Evolutionary conservation across 2,797 vertebrate species (phyloP).

Genomic region (Scomberomorus guttatus): DNA sequence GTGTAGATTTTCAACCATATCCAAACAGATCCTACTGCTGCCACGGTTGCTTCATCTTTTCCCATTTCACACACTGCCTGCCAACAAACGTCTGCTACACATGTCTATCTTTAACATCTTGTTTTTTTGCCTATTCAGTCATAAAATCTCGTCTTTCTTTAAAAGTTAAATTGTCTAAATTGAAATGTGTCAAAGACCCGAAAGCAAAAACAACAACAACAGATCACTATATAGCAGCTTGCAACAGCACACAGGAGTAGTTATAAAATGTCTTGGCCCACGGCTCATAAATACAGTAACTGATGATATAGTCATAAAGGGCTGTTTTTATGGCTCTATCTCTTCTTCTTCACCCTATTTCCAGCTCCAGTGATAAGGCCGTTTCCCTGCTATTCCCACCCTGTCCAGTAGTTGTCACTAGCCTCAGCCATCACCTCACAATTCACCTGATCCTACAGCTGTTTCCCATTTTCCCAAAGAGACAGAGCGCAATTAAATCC

Average conservation of each 20-base stretch:
- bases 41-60: constrained; percentile 3
- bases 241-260: background rate
- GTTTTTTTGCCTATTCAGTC: constrained; percentile 24
- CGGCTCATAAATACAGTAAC: background rate
- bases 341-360: background rate
- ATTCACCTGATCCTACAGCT: background rate
- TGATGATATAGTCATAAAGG: background rate
- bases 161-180: constrained; percentile 6
- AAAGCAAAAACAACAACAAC: background rate
- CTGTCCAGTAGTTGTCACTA: background rate
- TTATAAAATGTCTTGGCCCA: background rate
- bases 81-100: constrained; percentile 16
- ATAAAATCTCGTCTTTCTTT: background rate
- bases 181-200: constrained; percentile 7
- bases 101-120: background rate
- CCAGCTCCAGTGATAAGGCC: background rate
- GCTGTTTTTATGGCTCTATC: background rate
- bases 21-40: constrained; percentile 14
- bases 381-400: background rate
- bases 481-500: too few relatives aligned
- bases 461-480: background rate
- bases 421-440: background rate
- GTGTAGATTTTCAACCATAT: constrained; percentile 22
- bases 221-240: background rate
- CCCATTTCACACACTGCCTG: constrained; percentile 13